Evolutionary conservation across 2,113 vertebrate genomes (phyloP).

Genomic region (Hippocampus zosterae): DNA sequence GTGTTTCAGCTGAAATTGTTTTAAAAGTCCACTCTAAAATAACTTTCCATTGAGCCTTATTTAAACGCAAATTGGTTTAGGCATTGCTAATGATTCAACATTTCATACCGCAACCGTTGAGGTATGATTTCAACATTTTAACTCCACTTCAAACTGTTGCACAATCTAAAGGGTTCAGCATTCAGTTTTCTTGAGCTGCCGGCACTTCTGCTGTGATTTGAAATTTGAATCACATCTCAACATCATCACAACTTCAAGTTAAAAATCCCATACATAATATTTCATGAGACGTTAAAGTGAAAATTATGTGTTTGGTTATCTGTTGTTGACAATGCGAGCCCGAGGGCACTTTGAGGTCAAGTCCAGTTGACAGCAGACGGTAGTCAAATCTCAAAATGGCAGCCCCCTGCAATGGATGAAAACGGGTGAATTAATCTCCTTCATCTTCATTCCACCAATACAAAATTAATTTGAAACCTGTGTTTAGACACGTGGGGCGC

Average conservation of each 20-base stretch:
- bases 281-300: neutral
- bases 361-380: too few species aligned
- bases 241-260: neutral
- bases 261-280: neutral
- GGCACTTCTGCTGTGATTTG: neutral
- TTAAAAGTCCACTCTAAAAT: too few species aligned
- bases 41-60: slow-evolving; percentile 34
- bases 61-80: slow-evolving; percentile 47
- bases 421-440: too few species aligned
- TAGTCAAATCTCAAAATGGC: too few species aligned
- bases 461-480: too few species aligned
- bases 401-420: too few species aligned
- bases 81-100: slow-evolving; percentile 20
- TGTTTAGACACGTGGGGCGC: too few species aligned
- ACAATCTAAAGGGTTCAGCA: neutral
- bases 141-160: neutral
- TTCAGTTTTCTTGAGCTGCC: neutral
- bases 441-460: too few species aligned
- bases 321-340: too few species aligned
- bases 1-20: too few species aligned
- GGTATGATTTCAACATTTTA: neutral
- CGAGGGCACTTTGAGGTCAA: too few species aligned
- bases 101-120: neutral
- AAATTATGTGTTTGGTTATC: neutral
- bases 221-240: neutral